Evolutionary conservation across 2,888 invertebrate genomes (phyloP).

Genomic region (Automeris io): DNA sequence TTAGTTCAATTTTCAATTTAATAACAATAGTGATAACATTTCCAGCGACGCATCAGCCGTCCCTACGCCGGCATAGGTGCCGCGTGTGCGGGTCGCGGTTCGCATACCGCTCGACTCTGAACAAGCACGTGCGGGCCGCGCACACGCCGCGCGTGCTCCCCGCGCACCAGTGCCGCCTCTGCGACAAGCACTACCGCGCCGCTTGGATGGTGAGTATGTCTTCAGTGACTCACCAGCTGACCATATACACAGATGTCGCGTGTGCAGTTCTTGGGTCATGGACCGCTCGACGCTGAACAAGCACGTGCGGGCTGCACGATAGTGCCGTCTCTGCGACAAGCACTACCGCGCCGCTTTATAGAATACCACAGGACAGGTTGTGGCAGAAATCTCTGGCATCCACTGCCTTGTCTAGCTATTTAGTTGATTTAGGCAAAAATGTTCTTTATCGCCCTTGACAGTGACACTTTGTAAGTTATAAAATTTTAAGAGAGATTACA

Average conservation of each 20-base stretch:
- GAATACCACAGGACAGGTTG: neutral
- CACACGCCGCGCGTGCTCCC: slow-evolving; percentile 36
- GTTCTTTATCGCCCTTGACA: too few species aligned
- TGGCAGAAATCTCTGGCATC: too few species aligned
- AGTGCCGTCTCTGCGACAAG: slow-evolving; percentile 36
- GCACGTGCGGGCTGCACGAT: slow-evolving; percentile 33
- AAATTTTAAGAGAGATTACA: too few species aligned
- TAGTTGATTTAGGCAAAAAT: too few species aligned
- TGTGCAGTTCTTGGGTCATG: slow-evolving; percentile 48
- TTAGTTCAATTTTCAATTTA: too few species aligned
- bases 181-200: slow-evolving; percentile 35
- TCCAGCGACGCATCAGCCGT: slow-evolving; percentile 49
- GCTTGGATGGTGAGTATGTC: slow-evolving; percentile 49
- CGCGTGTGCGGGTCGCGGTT: slow-evolving; percentile 43
- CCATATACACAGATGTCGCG: slow-evolving; percentile 44
- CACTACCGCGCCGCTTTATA: slow-evolving; percentile 34
- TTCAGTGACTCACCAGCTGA: slow-evolving; percentile 49
- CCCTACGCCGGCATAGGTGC: slow-evolving; percentile 46
- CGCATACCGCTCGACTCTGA: slow-evolving; percentile 60
- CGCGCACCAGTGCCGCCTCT: slow-evolving; percentile 36
- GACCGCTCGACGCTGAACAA: slow-evolving; percentile 66
- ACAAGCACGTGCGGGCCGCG: slow-evolving; percentile 41
- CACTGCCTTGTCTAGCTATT: too few species aligned
- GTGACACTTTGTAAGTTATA: too few species aligned
- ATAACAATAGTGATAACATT: too few species aligned